Evolutionary conservation across 2,888 invertebrate genomes (phyloP), one percentile per base, ranked within the genome.

Genomic region (Tetheella fluctuosa): DNA sequence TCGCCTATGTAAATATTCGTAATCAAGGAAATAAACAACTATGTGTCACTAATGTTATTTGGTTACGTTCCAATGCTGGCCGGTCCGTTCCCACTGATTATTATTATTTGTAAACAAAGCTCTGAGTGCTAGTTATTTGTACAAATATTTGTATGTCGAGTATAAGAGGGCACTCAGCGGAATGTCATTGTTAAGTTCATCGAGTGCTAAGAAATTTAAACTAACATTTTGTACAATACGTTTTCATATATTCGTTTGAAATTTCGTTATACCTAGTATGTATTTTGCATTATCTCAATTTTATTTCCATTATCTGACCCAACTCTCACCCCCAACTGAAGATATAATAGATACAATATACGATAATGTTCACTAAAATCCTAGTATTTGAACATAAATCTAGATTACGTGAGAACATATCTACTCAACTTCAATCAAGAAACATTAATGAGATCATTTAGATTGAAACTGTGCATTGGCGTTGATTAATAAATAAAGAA

Each of bases 111-210:
- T 84, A 80, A 86, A 86, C 81, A 85, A 78, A 81, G 73, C 71
- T 71, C 65, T 75, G 66, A 79, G 74, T 74, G 77, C 71, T 71
- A 63, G 74, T 70, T 79, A 76, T 84, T 84, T 79, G 76, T 80
- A 81, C 81, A 83, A 89, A 90, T 86, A 87, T 91, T 90, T 86
- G 83, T 80, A 67, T 70, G 67, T 76, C 76, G 80, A 84, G 82
- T 81, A 86, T 79, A 89, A 86, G 84, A 87, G 82, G 76, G 81
- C 88, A 89, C 88, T 90, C 89, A 88, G 82, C 81, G 79, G 77
- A 77, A 79, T 82, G 83, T 82, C 81, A 85, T 83, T 85, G 83
- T 88, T 83, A 71, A 81, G 77, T 83, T 79, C 77, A 60, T 62
- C 69, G 71, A 79, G 79, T 77, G 78, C 75, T 74, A 70, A 73